Evolutionary conservation across 2,888 invertebrate species (phyloP), one percentile per base, ranked within the genome.

Genomic region (Heliconius erato): DNA sequence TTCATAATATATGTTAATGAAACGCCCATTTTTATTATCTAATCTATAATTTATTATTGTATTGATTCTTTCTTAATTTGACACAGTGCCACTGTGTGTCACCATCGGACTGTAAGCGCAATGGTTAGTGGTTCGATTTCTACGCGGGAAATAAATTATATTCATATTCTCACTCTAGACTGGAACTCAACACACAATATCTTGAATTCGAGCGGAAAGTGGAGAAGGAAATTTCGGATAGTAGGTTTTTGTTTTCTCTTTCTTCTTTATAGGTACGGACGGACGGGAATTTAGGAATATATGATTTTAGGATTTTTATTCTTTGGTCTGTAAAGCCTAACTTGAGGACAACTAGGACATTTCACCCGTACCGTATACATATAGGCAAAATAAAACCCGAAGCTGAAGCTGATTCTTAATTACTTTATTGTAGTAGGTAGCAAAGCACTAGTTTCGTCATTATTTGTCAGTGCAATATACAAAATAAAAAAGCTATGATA

Each of bases 21-120:
- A 72, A 72, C 44, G 72, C 49, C 72, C 26, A 72, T 7, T 49
- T 40, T 16, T 49, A 44, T 72, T 26, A 72, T 49, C 44, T 63
- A n/a, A 28, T 28, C 28, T 63, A n/a, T 63, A 63, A 63, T 63
- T 12, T 63, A n/a, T 63, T 63, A 0, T n/a, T 63, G 3, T 63
- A 63, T 63, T 63, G 0, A n/a, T 63, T 63, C 1, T 63, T 63
- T 63, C 1, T 63, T n/a, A n/a, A 63, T 63, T 11, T 3, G n/a
- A n/a, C n/a, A n/a, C n/a, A 4, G 4, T 63, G 12, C 9, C 3
- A n/a, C n/a, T n/a, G n/a, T 63, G n/a, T 7, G 54, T 3, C 54
- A 3, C 19, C 23, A 7, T 54, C 9, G 7, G 23, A 3, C 54
- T 54, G 23, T 54, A 19, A 54, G 19, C 0, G 0, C 54, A 19